Conservation (phyloP, 2,797 vertebrate species). For the Carapus acus region DNA sequence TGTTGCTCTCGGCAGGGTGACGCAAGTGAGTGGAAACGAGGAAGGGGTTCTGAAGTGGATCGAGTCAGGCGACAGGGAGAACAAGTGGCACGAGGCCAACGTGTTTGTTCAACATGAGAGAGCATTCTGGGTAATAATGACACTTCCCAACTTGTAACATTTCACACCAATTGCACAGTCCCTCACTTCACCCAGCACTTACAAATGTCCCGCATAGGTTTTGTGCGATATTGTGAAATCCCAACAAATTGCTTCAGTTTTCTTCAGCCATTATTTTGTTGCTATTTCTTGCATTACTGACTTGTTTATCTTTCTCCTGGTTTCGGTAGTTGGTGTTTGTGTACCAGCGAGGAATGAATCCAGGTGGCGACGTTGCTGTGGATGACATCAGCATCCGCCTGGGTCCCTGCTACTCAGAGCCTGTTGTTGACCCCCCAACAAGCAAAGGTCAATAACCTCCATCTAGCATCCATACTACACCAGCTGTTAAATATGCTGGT, state of each 20-base stretch:
- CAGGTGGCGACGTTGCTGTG: conserved; percentile 62
- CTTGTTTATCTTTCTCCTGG: background rate
- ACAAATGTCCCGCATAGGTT: too few relatives aligned
- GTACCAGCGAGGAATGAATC: conserved; percentile 56
- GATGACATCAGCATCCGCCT: conserved; percentile 64
- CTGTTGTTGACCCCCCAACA: conserved; percentile 21
- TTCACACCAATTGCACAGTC: too few relatives aligned
- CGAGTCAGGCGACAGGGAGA: conserved; percentile 57
- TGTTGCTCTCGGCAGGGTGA: conserved; percentile 46
- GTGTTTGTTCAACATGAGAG: conserved; percentile 49
- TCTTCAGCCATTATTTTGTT: too few relatives aligned
- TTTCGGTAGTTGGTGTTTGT: conserved; percentile 68
- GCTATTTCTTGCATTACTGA: background rate
- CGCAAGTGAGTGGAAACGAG: conserved; percentile 44
- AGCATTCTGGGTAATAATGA: conserved; percentile 69
- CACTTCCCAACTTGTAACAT: too few relatives aligned
- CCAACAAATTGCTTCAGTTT: too few relatives aligned
- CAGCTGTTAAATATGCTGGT: too few relatives aligned
- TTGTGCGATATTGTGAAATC: too few relatives aligned
- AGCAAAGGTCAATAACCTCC: conserved; percentile 24
- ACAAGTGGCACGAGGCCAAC: conserved; percentile 57
- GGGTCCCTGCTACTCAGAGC: conserved; percentile 50
- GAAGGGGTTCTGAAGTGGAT: conserved; percentile 59
- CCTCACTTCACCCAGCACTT: too few relatives aligned
- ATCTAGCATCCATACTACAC: too few relatives aligned